phyloP scores from a whole-genome alignment of 2,113 vertebrate species.

The Pelvicachromis taeniatus region DNA sequence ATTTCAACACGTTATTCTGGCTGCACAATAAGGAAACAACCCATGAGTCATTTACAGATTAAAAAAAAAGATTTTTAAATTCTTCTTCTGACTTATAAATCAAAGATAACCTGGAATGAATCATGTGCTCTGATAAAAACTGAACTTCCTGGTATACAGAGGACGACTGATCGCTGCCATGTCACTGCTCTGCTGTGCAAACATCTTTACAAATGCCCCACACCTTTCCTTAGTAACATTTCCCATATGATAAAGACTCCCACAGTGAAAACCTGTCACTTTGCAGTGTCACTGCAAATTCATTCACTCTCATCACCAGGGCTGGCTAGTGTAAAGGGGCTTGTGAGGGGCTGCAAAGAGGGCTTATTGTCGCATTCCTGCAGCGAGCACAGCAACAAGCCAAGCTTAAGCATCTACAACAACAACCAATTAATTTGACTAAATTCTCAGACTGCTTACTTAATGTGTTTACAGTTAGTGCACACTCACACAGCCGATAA shows the following conservation, averaged over 20 bases:
- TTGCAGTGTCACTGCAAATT: background rate
- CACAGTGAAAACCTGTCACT: background rate
- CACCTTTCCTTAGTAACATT: conserved; percentile 3
- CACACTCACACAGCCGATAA: conserved; percentile 56
- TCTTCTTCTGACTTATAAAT: background rate
- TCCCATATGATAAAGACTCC: background rate
- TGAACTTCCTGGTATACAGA: background rate
- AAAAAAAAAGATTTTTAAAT: background rate
- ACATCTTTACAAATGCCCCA: background rate
- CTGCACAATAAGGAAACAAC: background rate
- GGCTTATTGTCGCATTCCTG: conserved; percentile 51
- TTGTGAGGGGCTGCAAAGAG: conserved; percentile 32
- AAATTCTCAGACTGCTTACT: conserved; percentile 48
- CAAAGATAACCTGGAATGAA: background rate
- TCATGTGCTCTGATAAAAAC: background rate
- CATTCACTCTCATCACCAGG: conserved; percentile 44
- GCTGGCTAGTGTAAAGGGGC: conserved; percentile 14
- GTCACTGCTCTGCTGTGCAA: background rate
- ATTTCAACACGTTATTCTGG: background rate
- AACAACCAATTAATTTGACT: conserved; percentile 29
- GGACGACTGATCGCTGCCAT: background rate
- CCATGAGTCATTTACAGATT: background rate
- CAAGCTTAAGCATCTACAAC: conserved; percentile 4
- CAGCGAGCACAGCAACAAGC: conserved; percentile 16
- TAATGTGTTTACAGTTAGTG: conserved; percentile 61